Evolutionary conservation across 2,888 invertebrate species (phyloP).

Genomic region (Limenitis camilla): DNA sequence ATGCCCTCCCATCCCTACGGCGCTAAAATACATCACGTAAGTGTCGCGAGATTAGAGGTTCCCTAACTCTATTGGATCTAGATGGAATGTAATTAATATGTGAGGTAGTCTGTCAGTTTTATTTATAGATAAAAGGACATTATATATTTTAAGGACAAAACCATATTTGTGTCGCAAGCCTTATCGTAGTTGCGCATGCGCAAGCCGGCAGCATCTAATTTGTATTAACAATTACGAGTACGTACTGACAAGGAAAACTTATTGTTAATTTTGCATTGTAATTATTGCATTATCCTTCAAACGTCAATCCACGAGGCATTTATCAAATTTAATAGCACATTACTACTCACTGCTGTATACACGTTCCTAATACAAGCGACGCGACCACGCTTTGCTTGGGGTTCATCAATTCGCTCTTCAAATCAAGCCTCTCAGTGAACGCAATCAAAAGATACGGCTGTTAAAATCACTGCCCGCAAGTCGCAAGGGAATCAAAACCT

Average conservation of each 20-base stretch:
- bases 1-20: background rate
- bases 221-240: conserved; percentile 9
- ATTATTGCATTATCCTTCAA: conserved; percentile 19
- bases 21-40: no score
- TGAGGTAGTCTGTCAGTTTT: no score
- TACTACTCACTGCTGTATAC: background rate
- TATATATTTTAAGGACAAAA: background rate
- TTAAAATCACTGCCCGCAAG: no score
- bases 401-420: no score
- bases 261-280: conserved; percentile 21
- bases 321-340: conserved; percentile 12
- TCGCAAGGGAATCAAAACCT: no score
- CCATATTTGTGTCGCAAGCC: background rate
- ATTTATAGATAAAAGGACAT: background rate
- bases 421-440: no score
- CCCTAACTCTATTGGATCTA: no score
- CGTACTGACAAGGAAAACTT: conserved; percentile 20
- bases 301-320: conserved; percentile 16
- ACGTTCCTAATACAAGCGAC: background rate
- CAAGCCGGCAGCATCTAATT: background rate
- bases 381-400: no score
- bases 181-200: background rate
- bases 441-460: no score
- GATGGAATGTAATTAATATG: no score
- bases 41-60: no score